Evolutionary conservation across 2,113 vertebrate species (phyloP).

Genomic region (Crotophaga sulcirostris): DNA sequence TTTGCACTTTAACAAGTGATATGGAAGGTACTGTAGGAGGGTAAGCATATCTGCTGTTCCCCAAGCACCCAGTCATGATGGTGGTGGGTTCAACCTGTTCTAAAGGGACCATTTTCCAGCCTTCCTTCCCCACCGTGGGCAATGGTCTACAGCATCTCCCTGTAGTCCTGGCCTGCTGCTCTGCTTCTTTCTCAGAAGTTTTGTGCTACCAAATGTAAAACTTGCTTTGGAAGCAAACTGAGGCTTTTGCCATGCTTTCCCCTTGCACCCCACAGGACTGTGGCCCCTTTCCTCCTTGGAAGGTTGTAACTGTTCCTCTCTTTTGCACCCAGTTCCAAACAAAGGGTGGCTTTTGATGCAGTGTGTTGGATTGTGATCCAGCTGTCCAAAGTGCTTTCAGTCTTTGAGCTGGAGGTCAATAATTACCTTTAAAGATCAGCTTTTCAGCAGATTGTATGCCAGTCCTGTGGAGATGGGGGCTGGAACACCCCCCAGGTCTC

Average conservation of each 20-base stretch:
- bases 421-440: no score
- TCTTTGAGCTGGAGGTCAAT: neutral
- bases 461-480: neutral
- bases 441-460: neutral
- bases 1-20: fast-evolving
- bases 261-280: fast-evolving
- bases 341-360: neutral
- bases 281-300: neutral
- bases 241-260: neutral
- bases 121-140: neutral
- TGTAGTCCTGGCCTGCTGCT: neutral
- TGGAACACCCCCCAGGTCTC: neutral
- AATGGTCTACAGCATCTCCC: neutral
- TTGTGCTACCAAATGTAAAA: neutral
- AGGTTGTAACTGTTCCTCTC: neutral
- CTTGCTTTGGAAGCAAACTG: neutral
- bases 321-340: neutral
- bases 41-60: fast-evolving
- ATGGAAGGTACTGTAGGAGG: neutral
- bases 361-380: neutral
- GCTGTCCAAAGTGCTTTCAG: neutral
- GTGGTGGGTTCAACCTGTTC: neutral
- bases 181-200: neutral
- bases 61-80: fast-evolving
- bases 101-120: fast-evolving